phyloP scores from a whole-genome alignment of 2,797 vertebrate genomes.

The Lepidocolaptes lacrymiger region DNA sequence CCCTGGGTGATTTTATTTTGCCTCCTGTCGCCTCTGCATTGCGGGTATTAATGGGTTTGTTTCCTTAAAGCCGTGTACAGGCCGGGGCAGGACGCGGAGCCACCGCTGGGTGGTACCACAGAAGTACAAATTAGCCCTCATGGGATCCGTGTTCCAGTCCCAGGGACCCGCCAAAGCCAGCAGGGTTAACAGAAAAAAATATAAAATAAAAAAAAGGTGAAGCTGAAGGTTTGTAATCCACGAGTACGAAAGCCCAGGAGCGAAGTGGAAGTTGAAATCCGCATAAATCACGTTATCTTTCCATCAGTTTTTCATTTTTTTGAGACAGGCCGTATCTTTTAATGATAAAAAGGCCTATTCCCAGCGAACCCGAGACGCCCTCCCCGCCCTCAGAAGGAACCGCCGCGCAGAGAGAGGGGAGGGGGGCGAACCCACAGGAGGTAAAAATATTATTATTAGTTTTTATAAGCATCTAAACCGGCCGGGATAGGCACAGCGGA shows the following conservation, averaged over 20 bases:
- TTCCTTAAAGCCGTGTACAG: neutral
- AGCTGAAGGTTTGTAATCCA: neutral
- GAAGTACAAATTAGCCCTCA: neutral
- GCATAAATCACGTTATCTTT: neutral
- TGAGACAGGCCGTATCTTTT: fast-evolving
- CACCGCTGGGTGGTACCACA: constrained; percentile 24
- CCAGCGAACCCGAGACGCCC: too few species aligned
- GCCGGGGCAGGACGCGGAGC: fast-evolving
- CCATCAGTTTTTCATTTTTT: neutral
- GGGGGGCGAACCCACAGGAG: too few species aligned
- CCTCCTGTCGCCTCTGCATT: constrained; percentile 31
- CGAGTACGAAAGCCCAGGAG: neutral
- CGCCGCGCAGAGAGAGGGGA: fast-evolving
- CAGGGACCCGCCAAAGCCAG: neutral
- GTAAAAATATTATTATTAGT: too few species aligned
- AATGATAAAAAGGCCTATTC: neutral
- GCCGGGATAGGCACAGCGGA: too few species aligned
- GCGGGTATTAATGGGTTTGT: neutral
- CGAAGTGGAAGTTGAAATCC: neutral
- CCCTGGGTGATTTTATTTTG: neutral
- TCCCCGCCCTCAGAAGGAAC: too few species aligned
- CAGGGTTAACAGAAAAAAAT: fast-evolving
- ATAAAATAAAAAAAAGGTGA: neutral
- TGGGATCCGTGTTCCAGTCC: neutral
- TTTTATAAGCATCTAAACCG: too few species aligned